Percentiles rank a stretch among this genome's conserved stretches.
Evolutionary conservation across 2,797 vertebrate species (phyloP).

Genomic region (Poeciliopsis infans): DNA sequence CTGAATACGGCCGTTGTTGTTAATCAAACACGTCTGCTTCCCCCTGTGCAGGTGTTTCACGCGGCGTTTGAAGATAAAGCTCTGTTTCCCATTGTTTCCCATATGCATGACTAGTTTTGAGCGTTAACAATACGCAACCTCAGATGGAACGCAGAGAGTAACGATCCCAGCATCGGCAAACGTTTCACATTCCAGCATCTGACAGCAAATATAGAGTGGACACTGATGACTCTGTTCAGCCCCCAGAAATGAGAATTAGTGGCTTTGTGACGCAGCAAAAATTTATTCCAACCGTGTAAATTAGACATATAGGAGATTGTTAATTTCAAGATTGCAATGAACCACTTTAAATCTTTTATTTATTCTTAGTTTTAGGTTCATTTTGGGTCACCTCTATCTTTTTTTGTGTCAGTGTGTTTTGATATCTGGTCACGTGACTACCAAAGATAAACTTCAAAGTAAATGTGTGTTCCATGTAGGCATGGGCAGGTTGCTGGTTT

Average conservation of each 20-base stretch:
- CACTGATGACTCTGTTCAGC: slow-evolving; percentile 66
- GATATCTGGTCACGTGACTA: slow-evolving; percentile 88
- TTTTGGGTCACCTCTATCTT: slow-evolving; percentile 79
- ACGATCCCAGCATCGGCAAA: slow-evolving; percentile 36
- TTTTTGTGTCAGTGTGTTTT: slow-evolving; percentile 82
- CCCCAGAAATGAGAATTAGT: slow-evolving; percentile 10
- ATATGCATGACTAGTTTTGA: slow-evolving; percentile 58
- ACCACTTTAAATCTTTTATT: slow-evolving; percentile 83
- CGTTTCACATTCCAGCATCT: slow-evolving; percentile 74
- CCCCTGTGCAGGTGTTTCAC: slow-evolving; percentile 52
- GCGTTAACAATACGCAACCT: slow-evolving; percentile 62
- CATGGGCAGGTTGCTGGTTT: not conserved
- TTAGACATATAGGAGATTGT: slow-evolving; percentile 49
- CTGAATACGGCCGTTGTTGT: slow-evolving; percentile 64
- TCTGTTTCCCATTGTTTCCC: slow-evolving; percentile 61
- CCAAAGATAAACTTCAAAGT: slow-evolving; percentile 97
- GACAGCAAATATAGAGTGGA: slow-evolving; percentile 48
- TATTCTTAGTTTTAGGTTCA: slow-evolving; percentile 79
- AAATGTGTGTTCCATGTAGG: slow-evolving; percentile 87
- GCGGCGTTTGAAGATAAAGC: slow-evolving; percentile 58
- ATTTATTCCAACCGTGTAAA: slow-evolving; percentile 18
- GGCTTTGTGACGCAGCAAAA: slow-evolving; percentile 26
- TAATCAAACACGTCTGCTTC: slow-evolving; percentile 61
- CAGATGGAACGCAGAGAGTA: slow-evolving; percentile 54
- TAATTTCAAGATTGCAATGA: slow-evolving; percentile 79